phyloP scores from a whole-genome alignment of 2,113 vertebrate genomes.

The Bos indicus region DNA sequence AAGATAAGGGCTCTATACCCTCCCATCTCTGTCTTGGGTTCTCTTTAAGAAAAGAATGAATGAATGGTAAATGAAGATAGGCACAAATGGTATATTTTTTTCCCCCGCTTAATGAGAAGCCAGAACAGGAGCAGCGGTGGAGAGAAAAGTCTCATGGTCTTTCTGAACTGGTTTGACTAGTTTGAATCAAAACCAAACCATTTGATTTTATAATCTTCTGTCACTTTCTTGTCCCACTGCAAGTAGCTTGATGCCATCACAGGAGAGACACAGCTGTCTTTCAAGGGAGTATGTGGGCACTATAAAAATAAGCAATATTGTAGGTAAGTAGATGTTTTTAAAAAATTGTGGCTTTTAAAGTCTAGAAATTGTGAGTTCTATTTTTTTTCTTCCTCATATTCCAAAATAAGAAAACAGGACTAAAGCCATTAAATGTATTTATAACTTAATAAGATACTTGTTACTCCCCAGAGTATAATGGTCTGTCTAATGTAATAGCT shows the following conservation, averaged over 20 bases:
- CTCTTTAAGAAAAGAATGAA: neutral
- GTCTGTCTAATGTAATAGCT: conserved; percentile 17
- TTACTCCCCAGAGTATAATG: conserved; percentile 45
- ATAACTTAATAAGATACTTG: conserved; percentile 69
- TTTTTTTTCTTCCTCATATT: conserved; percentile 36
- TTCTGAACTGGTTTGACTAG: conserved; percentile 40
- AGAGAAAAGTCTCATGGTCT: neutral
- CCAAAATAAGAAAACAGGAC: conserved; percentile 56
- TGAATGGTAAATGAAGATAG: neutral
- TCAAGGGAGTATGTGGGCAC: neutral
- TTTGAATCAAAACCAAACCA: conserved; percentile 9
- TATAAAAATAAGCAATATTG: neutral
- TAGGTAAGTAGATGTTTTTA: conserved; percentile 4
- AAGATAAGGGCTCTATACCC: neutral
- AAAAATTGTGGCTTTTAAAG: neutral
- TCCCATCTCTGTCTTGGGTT: neutral
- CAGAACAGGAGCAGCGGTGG: neutral
- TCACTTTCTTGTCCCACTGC: neutral
- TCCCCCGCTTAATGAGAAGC: neutral
- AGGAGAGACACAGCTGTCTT: neutral
- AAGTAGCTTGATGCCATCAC: neutral
- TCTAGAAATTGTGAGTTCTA: neutral
- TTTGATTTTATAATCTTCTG: conserved; percentile 25
- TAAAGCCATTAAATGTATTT: conserved; percentile 63
- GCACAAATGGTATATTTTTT: neutral